Evolutionary conservation across 2,888 invertebrate species (phyloP), one percentile per base, ranked within the genome.

Genomic region (Ormyrus nitidulus): DNA sequence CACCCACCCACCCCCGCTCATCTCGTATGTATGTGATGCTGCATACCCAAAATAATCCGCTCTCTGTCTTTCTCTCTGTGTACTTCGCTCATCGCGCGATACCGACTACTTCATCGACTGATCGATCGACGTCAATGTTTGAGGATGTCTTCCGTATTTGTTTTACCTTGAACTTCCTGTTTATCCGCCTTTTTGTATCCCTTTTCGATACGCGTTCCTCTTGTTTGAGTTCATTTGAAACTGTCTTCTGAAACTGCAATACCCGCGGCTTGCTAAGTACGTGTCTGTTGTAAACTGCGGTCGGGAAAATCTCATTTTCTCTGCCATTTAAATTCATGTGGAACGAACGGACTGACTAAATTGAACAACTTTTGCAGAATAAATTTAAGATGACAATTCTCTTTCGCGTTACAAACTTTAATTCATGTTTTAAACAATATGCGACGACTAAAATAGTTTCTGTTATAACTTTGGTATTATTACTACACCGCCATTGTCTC

Each of bases 61-160:
- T 68, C 34, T 62, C 62, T 69, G 34, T 61, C 64, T 46, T 10
- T n/a, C 10, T 48, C 34, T 34, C 34, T 61, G 6, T 62, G 49
- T 70, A 34, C 34, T 34, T 34, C 3, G 34, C 61, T 64, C 61
- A 54, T 76, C 61, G 61, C 53, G 34, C 56, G 48, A 53, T 75
- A 54, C 34, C 19, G 62, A 53, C 61, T 11, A 58, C 13, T 13
- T 51, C 44, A 69, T 56, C 44, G 13, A 65, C 19, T 65, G 53
- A 58, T 9, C 48, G 79, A 76, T 74, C 75, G 77, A 73, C 70
- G 66, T 75, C 68, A 71, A 62, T 70, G 82, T 81, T 64, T 68
- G 62, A 73, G 69, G 79, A 82, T 80, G 51, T 73, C 11, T 64
- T 46, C 56, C 51, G 6, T 71, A 13, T 69, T 70, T 77, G 53